Conservation (phyloP, 2,797 vertebrate genomes). For the Pyrocephalus nanus region DNA sequence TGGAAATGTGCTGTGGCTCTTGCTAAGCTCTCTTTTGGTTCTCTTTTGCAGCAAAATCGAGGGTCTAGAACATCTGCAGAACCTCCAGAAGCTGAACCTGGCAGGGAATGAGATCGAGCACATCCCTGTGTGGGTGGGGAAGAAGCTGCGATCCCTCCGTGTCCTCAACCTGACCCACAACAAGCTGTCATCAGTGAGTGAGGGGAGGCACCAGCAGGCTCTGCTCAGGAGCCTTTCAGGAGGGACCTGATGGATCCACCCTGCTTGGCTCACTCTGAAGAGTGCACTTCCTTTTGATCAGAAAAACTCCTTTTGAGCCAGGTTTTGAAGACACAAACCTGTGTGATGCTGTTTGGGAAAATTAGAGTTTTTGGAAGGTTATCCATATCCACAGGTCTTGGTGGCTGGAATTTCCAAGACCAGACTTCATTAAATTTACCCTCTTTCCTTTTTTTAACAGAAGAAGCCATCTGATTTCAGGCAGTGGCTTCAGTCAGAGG, state of each 20-base stretch:
- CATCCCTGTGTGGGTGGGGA: slow-evolving; percentile 82
- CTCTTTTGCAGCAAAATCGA: slow-evolving; percentile 83
- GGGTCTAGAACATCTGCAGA: slow-evolving; percentile 83
- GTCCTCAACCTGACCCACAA: slow-evolving; percentile 81
- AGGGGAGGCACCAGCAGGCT: neutral
- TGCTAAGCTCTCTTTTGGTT: neutral
- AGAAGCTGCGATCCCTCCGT: slow-evolving; percentile 80
- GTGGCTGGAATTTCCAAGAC: neutral
- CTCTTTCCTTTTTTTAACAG: neutral
- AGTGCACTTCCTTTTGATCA: neutral
- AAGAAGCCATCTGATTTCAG: neutral
- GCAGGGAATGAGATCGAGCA: slow-evolving; percentile 84
- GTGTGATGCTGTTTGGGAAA: neutral
- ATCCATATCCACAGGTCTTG: neutral
- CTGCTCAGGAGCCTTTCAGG: neutral
- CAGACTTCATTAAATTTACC: neutral
- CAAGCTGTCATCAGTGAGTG: slow-evolving; percentile 84
- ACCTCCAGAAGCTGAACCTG: slow-evolving; percentile 84
- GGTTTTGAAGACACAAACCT: neutral
- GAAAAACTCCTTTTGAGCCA: neutral
- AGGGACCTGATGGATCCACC: neutral
- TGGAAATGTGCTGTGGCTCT: neutral
- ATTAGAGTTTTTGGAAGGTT: neutral
- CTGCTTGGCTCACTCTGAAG: neutral
- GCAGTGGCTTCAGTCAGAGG: neutral